A percentile compares a stretch with the other conserved stretches of the same genome.
These are phyloP conservation scores for Oncorhynchus keta DNA, from an alignment of 2,113 vertebrate genomes.

Conservation along the genomic window DNA sequence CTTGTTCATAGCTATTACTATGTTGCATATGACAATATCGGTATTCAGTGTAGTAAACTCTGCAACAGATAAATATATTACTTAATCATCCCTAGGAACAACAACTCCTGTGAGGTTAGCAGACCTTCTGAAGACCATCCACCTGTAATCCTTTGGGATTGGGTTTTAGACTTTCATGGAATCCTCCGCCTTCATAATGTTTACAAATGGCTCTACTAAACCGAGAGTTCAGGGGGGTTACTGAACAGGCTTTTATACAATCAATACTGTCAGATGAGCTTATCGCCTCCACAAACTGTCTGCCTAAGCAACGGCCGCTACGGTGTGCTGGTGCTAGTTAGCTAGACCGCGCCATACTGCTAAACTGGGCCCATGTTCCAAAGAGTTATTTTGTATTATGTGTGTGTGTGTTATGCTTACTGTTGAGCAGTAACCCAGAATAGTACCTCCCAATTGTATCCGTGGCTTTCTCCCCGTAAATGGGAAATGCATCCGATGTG, in stretches of 20 bases:
- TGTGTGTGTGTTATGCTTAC: constrained; percentile 6
- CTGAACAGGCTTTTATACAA: constrained; percentile 15
- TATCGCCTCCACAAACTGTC: constrained; percentile 17
- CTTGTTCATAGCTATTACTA: neutral
- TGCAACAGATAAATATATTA: neutral
- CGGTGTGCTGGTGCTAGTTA: neutral
- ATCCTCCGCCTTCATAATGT: constrained; percentile 5
- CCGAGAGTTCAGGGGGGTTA: too few species aligned
- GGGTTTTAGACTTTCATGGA: constrained; percentile 8
- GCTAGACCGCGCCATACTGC: constrained; percentile 4
- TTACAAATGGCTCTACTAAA: constrained; percentile 6
- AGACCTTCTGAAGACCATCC: constrained; percentile 30
- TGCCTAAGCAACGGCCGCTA: neutral
- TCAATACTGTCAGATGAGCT: constrained; percentile 40
- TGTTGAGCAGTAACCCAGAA: constrained; percentile 32
- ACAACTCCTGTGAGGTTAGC: neutral
- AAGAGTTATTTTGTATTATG: neutral
- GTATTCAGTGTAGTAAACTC: neutral
- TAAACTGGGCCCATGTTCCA: neutral
- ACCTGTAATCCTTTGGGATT: constrained; percentile 36
- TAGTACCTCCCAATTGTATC: constrained; percentile 37
- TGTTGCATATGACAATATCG: neutral
- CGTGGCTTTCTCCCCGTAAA: constrained; percentile 31
- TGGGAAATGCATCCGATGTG: constrained; percentile 38
- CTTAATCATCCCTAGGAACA: neutral